Percentiles rank a stretch among this genome's conserved stretches.
Conservation (phyloP, 2,113 vertebrate genomes). For the Puntigrus tetrazona region DNA sequence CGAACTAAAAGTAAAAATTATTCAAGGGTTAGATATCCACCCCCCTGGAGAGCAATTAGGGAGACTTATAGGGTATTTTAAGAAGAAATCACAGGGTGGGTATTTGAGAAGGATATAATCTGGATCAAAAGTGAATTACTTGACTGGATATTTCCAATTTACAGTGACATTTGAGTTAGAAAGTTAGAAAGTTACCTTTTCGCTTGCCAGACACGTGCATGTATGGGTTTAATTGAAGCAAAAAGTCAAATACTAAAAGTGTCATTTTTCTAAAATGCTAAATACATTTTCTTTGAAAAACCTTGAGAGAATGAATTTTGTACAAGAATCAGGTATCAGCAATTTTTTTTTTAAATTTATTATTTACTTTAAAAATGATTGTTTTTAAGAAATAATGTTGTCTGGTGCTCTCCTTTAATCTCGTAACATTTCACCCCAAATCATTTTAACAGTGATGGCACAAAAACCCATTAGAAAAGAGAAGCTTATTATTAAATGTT, state of each 20-base stretch:
- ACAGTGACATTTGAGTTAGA: constrained; percentile 2
- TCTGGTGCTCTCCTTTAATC: neutral
- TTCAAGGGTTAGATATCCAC: neutral
- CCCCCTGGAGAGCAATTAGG: constrained; percentile 50
- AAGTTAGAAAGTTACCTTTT: constrained; percentile 11
- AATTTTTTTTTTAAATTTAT: too few species aligned
- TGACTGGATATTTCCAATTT: constrained; percentile 20
- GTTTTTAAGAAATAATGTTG: neutral
- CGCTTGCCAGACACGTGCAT: neutral
- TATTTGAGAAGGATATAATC: constrained; percentile 2
- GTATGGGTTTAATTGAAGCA: neutral
- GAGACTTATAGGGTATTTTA: constrained; percentile 19
- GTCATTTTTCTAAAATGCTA: too few species aligned
- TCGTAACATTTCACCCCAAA: neutral
- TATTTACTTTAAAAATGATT: too few species aligned
- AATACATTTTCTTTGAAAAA: too few species aligned
- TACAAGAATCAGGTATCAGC: too few species aligned
- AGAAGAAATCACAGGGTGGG: constrained; percentile 7
- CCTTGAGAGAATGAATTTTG: too few species aligned
- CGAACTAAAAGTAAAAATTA: constrained; percentile 40
- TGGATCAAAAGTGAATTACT: constrained; percentile 23
- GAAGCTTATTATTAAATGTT: neutral
- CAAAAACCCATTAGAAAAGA: neutral
- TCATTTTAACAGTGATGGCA: neutral
- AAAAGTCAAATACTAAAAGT: too few species aligned